Conservation (phyloP, 2,888 invertebrate species). For the Notodromas monacha region DNA sequence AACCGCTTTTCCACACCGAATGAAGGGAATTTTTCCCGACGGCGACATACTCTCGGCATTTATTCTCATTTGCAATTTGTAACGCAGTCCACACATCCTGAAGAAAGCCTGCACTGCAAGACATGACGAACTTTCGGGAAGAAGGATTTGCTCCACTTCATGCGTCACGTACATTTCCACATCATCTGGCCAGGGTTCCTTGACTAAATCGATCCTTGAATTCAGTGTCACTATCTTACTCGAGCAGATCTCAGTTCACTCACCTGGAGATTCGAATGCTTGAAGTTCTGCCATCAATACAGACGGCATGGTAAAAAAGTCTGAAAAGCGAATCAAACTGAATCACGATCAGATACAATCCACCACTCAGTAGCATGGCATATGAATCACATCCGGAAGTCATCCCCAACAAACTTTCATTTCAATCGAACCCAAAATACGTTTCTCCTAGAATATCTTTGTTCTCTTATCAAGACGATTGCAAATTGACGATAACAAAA, state of each 20-base stretch:
- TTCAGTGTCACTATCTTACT: too few relatives aligned
- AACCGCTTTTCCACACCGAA: constrained; percentile 57
- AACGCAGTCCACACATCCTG: constrained; percentile 62
- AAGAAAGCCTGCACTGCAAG: constrained; percentile 69
- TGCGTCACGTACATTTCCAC: constrained; percentile 57
- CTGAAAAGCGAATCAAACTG: too few relatives aligned
- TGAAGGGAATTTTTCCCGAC: constrained; percentile 58
- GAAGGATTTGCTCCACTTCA: constrained; percentile 65
- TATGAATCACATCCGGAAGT: too few relatives aligned
- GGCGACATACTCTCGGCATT: constrained; percentile 96
- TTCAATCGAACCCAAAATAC: too few relatives aligned
- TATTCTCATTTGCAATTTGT: constrained; percentile 39
- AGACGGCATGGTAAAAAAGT: constrained; percentile 1
- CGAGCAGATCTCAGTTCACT: too few relatives aligned
- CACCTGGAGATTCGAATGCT: not conserved
- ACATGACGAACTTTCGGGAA: constrained; percentile 34
- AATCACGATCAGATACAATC: too few relatives aligned
- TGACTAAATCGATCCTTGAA: too few relatives aligned
- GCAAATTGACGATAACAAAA: too few relatives aligned
- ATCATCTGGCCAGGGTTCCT: constrained; percentile 60
- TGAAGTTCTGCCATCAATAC: not conserved
- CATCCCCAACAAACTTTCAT: too few relatives aligned
- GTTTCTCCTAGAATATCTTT: too few relatives aligned
- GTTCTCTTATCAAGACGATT: too few relatives aligned
- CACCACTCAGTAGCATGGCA: too few relatives aligned